phyloP scores from a whole-genome alignment of 2,888 invertebrate genomes.

The Lasioglossum morio region DNA sequence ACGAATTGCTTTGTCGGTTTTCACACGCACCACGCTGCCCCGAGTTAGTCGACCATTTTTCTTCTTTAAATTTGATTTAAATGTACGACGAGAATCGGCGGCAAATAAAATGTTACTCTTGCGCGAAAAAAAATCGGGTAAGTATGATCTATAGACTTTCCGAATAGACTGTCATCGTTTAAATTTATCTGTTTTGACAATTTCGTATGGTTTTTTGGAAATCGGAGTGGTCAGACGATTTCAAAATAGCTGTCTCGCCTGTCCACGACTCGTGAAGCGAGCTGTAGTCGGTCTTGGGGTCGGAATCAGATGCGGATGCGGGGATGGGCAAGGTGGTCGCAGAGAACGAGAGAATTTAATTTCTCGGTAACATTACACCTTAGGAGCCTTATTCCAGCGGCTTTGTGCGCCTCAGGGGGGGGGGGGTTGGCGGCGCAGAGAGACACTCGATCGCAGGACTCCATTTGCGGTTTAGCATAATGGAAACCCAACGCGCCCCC shows the following conservation, averaged over 20 bases:
- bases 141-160: background rate
- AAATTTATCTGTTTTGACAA: background rate
- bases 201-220: background rate
- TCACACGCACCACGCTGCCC: background rate
- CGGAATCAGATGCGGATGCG: conserved; percentile 30
- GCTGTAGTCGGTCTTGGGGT: conserved; percentile 14
- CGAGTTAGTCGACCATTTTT: background rate
- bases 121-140: background rate
- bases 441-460: conserved; percentile 85
- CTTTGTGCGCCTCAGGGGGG: conserved; percentile 78
- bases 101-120: background rate
- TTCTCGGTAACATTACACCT: conserved; percentile 84
- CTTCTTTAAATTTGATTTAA: background rate
- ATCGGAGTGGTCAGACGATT: background rate
- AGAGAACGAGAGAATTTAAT: conserved; percentile 81
- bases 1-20: background rate
- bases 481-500: conserved; percentile 83
- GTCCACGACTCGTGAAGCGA: background rate
- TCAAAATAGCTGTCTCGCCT: background rate
- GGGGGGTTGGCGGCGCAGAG: conserved; percentile 69
- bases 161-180: background rate
- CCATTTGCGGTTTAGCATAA: conserved; percentile 85
- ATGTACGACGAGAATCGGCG: background rate
- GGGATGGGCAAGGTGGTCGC: conserved; percentile 48
- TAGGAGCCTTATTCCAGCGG: conserved; percentile 78